phyloP scores from a whole-genome alignment of 92 coral and sea anemone genomes.

The Diadumene lineata region DNA sequence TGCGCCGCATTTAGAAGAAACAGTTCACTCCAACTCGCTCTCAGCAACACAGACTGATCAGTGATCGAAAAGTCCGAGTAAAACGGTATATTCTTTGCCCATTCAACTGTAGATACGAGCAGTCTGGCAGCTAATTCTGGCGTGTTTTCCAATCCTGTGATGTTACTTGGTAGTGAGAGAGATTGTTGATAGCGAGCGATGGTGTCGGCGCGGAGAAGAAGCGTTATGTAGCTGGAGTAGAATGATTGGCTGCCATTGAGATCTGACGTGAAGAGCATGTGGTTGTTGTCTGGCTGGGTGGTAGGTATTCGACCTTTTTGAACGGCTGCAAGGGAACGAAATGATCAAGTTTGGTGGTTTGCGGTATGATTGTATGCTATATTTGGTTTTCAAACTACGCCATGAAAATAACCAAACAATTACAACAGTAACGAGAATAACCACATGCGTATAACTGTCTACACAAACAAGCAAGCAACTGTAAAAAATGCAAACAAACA shows the following conservation, averaged over 20 bases:
- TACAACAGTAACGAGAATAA: too few species aligned
- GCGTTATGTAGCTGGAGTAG: conserved; percentile 82
- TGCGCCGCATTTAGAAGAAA: conserved; percentile 89
- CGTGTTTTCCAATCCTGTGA: conserved; percentile 65
- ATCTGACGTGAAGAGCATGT: conserved; percentile 62
- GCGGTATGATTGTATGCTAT: too few species aligned
- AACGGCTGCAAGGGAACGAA: conserved; percentile 52
- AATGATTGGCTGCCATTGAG: conserved; percentile 76
- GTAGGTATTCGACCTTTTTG: conserved; percentile 85
- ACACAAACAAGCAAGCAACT: too few species aligned
- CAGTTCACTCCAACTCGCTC: conserved; percentile 87
- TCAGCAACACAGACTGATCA: conserved; percentile 75
- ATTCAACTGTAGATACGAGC: conserved; percentile 88
- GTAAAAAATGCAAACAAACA: too few species aligned
- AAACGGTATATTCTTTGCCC: conserved; percentile 91
- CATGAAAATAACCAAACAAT: too few species aligned
- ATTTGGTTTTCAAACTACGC: too few species aligned
- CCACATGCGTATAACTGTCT: too few species aligned
- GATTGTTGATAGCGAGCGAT: conserved; percentile 91
- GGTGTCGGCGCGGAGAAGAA: conserved; percentile 85
- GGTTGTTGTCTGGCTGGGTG: conserved; percentile 56
- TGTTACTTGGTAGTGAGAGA: conserved; percentile 69
- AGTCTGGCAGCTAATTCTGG: conserved; percentile 78
- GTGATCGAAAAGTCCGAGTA: conserved; percentile 78
- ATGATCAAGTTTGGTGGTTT: background rate